phyloP scores from a whole-genome alignment of 2,888 invertebrate genomes.

The Tipula lateralis region DNA sequence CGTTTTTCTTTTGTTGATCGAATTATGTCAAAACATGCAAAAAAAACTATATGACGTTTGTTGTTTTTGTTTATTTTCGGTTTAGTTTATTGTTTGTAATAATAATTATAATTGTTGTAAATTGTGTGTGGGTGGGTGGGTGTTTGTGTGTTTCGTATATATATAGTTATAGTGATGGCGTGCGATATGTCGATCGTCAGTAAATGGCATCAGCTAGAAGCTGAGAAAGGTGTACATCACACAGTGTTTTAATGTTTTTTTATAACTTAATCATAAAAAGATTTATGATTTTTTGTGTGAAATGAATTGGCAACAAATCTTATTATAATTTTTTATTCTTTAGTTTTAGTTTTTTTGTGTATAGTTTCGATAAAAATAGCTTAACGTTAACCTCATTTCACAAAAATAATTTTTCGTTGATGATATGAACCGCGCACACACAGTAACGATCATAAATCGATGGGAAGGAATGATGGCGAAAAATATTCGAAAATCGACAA shows the following conservation, averaged over 20 bases:
- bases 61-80: not conserved
- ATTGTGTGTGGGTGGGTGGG: no score
- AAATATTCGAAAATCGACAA: no score
- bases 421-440: no score
- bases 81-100: not conserved
- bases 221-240: not conserved
- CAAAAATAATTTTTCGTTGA: no score
- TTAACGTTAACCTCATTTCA: not conserved
- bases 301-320: not conserved
- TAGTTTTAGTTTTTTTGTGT: not conserved
- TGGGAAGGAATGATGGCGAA: no score
- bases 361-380: not conserved
- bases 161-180: not conserved
- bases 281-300: not conserved
- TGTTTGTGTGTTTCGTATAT: no score
- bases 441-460: no score
- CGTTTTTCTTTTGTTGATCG: not conserved
- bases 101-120: not conserved
- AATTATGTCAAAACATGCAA: constrained; percentile 24
- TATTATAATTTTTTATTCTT: not conserved
- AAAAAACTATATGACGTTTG: not conserved
- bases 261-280: not conserved
- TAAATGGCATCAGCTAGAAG: not conserved
- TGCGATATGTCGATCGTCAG: not conserved
- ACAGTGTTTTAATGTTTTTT: not conserved